Base-by-base conservation (phyloP, 2,797 vertebrate genomes). In the Galaxias olidus region DNA sequence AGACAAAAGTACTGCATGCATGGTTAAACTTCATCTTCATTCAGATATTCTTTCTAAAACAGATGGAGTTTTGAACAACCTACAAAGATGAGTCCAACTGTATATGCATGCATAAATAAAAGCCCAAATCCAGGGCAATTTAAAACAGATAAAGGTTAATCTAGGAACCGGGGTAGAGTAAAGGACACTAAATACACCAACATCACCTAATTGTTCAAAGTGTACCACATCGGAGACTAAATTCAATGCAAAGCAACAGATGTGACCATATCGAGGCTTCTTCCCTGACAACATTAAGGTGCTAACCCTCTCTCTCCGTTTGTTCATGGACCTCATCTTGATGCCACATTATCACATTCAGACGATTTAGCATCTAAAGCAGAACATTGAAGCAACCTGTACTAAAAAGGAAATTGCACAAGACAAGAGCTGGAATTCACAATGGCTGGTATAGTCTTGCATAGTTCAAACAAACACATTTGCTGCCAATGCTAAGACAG, bases 371-470 rank as follows among this genome's bases (percentile, higher is more conserved):
- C 59, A 72, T 64, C 69, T 6, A 65, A 70, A 77, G 47, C 10
- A 73, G 80, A 80, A 76, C 69, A 72, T 61, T 68, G 54, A 54
- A 80, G 78, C 69, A 63, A 77, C n/a, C 47, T 68, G 71, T 75
- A 74, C 51, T 10, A 12, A 62, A 78, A 77, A 56, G 72, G 56
- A 13, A 49, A 65, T 69, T 80, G 52, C 10, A 30, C 20, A 61
- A 76, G 12, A 44, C 56, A 63, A 59, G 69, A 65, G 80, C 82
- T 80, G 72, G 67, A 72, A 65, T 83, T 75, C 73, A 63, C 76
- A 83, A 76, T 65, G 71, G 78, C 87, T 77, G 83, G 84, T 79
- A 81, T 74, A 49, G 62, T 68, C 72, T 87, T 83, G 88, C 80
- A 78, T 82, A 72, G 30, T 71, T 54, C 76, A 71, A 68, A 83